Base-by-base conservation (phyloP, 2,888 invertebrate species). In the Epistrophe grossulariae region DNA sequence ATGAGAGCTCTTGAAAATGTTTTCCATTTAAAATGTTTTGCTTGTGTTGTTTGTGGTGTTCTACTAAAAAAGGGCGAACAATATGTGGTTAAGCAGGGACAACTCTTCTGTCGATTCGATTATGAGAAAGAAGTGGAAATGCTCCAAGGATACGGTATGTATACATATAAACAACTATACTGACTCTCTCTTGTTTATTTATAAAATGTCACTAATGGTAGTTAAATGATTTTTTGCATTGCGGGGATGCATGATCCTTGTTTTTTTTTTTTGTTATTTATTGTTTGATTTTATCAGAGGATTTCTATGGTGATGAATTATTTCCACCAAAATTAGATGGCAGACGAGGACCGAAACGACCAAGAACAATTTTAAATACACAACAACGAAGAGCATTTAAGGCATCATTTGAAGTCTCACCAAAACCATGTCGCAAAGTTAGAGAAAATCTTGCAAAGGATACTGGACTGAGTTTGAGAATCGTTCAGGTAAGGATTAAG, bases 351-450 rank as follows among this genome's bases (percentile, higher is more conserved):
- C 97, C 97, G 0, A 97, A 97, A 92, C 92, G 97, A 89, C 97
- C 97, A 0, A 93, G 97, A 88, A 97, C 97, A 17, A 97, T 97
- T 89, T 94, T 97, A 60, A 97, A 97, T 64, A 97, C 97, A 1
- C 96, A 96, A 89, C 97, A 97, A 92, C 92, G 97, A 89, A 93
- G 97, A 89, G 97, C 97, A 88, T 97, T 97, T 92, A 97, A 97
- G 92, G 95, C 96, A 48, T 97, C 97, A 19, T 97, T 97, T 92
- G 97, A 97, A 93, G 94, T 97, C 89, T 97, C 97, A 89, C 96
- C 97, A 24, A 97, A 97, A 91, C 97, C 97, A 4, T 97, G 97
- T 90, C 93, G 97, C 89, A 97, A 97, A 94, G 96, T 97, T 55
- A 93, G 97, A 76, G 97, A 97, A 92, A 95, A 96, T 79, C 93